These are phyloP conservation scores for Ochotona princeps DNA, from an alignment of 2,113 vertebrate species.

Conservation along the genomic window DNA sequence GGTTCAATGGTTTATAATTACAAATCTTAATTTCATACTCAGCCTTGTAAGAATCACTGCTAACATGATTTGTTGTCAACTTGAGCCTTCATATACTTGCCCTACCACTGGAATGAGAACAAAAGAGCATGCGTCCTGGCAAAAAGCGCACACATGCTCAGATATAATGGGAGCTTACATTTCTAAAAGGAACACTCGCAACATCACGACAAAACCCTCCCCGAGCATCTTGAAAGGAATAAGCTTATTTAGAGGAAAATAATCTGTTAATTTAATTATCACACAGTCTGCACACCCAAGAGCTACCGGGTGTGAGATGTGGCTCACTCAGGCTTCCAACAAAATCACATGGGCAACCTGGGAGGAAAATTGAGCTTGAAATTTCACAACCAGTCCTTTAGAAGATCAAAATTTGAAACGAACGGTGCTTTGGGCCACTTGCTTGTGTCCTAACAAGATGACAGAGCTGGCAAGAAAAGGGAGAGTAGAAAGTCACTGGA, in stretches of 20 bases:
- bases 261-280: slow-evolving; percentile 5
- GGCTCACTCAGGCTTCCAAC: background rate
- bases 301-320: background rate
- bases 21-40: slow-evolving; percentile 26
- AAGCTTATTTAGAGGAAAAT: background rate
- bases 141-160: background rate
- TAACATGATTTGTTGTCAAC: slow-evolving; percentile 39
- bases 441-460: background rate
- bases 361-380: slow-evolving; percentile 45
- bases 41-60: background rate
- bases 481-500: background rate
- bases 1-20: background rate
- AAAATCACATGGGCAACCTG: background rate
- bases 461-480: background rate
- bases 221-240: slow-evolving; percentile 7
- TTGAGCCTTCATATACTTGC: background rate
- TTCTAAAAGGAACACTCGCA: background rate
- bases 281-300: background rate
- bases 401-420: background rate
- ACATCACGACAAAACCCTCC: background rate
- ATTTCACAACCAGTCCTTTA: background rate
- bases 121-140: background rate
- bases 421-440: background rate
- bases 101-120: background rate
- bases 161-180: background rate